Evolutionary conservation across 1,140 invertebrate genomes (phyloP), one percentile per base, ranked within the genome.

Genomic region (Drosophila auraria): DNA sequence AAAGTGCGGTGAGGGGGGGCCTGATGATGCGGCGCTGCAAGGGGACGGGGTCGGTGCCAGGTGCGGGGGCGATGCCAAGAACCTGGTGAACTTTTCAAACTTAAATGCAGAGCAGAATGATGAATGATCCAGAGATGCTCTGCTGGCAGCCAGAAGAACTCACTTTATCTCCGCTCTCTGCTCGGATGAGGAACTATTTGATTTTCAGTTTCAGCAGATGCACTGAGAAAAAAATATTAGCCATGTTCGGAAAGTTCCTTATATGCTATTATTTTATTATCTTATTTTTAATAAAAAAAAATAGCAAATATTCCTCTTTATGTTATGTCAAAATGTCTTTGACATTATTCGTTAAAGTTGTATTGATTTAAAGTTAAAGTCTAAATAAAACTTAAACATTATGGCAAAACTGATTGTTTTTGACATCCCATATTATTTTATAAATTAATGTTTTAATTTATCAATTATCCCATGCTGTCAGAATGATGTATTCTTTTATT

Each of bases 81-180:
- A 69, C 51, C 71, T 61, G 60, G 69, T 69, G 68, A 87, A 84
- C 74, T 84, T 89, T 82, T 72, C 76, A 66, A 81, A 81, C 70
- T 79, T 73, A 82, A 76, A 84, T 77, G 79, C 86, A 82, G 75
- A 62, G 49, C 73, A 76, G 66, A 80, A 89, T 90, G 82, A 89
- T 89, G 82, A 89, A 89, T 89, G 86, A 82, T 80, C 76, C 68
- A 44, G 51, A 56, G 59, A 74, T 17, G 49, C 74, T 54, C 78
- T 38, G 56, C 59, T 72, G 58, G 50, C 42, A 63, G 36, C 25
- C 51, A 61, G 47, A 40, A 53, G 45, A 59, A 73, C 68, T 73
- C 54, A 56, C 58, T 74, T 57, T 77, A 77, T 47, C 73, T 68
- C 73, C 25, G 4, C 44, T 27, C 49, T 38, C 62, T 17, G 23